Evolutionary conservation across 1,140 invertebrate genomes (phyloP).

Genomic region (Dendroctonus valens): DNA sequence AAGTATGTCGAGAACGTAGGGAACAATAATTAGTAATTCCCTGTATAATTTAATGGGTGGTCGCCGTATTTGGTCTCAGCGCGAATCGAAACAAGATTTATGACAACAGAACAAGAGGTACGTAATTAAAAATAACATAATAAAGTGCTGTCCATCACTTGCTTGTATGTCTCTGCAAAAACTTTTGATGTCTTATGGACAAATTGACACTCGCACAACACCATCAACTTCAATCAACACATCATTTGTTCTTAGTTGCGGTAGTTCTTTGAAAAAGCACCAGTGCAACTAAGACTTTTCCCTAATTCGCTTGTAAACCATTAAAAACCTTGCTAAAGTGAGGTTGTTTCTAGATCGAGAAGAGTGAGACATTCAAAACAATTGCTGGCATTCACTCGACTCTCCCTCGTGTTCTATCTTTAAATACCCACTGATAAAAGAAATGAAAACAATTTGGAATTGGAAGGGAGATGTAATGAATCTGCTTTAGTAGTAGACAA

Average conservation of each 20-base stretch:
- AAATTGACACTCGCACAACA: conserved; percentile 4
- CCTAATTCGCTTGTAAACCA: no score
- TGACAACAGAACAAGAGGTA: conserved; percentile 15
- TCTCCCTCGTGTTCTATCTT: no score
- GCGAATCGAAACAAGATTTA: conserved; percentile 21
- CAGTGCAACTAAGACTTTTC: no score
- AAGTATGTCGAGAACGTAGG: conserved; percentile 29
- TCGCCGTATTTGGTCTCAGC: conserved; percentile 13
- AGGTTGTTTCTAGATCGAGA: no score
- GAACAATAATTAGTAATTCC: conserved; percentile 33
- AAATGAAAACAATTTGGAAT: background rate
- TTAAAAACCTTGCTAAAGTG: no score
- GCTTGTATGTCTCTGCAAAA: conserved; percentile 3
- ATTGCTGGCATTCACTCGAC: no score
- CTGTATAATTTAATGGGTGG: conserved; percentile 32
- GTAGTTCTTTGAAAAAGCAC: no score
- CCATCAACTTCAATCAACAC: background rate
- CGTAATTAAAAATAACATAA: conserved; percentile 20
- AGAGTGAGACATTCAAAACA: no score
- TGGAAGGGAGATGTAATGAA: background rate
- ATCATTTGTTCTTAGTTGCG: background rate
- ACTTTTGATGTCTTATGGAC: conserved; percentile 7
- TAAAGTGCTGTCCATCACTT: conserved; percentile 15
- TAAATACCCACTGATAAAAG: no score
- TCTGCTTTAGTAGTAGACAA: background rate